Conservation (phyloP, 2,888 invertebrate genomes). For the Parnassius mnemosyne region DNA sequence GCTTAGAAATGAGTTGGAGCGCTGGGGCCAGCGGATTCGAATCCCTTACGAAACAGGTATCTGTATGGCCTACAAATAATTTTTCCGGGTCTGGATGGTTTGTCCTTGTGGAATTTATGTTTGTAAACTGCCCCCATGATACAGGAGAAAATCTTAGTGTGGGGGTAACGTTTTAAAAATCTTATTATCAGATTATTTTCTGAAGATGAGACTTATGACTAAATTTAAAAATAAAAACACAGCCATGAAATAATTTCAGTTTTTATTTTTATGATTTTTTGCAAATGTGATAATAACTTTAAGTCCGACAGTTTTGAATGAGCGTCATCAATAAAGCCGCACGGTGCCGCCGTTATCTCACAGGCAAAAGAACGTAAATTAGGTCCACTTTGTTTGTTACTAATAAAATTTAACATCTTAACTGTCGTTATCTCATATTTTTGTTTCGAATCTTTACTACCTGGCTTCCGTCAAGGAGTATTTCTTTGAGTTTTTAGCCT, state of each 20-base stretch:
- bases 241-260: slow-evolving; percentile 9
- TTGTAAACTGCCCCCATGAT: no score
- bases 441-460: slow-evolving; percentile 77
- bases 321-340: slow-evolving; percentile 34
- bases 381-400: slow-evolving; percentile 68
- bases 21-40: no score
- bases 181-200: no score
- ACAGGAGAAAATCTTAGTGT: no score
- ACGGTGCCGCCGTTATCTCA: slow-evolving; percentile 44
- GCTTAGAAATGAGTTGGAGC: no score
- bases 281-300: slow-evolving; percentile 12
- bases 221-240: not conserved
- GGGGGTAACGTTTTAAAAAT: no score
- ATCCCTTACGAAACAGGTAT: no score
- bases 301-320: slow-evolving; percentile 23
- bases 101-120: no score
- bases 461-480: slow-evolving; percentile 74
- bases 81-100: no score
- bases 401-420: slow-evolving; percentile 77
- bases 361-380: slow-evolving; percentile 63
- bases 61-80: no score
- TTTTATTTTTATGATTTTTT: slow-evolving; percentile 11
- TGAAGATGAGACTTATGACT: not conserved
- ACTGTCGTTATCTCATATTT: slow-evolving; percentile 74
- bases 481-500: slow-evolving; percentile 59